A percentile compares a stretch with the other conserved stretches of the same genome.
These are phyloP conservation scores for Bergia sp. DNA, from an alignment of 92 coral and sea anemone species.

Conservation along the genomic window DNA sequence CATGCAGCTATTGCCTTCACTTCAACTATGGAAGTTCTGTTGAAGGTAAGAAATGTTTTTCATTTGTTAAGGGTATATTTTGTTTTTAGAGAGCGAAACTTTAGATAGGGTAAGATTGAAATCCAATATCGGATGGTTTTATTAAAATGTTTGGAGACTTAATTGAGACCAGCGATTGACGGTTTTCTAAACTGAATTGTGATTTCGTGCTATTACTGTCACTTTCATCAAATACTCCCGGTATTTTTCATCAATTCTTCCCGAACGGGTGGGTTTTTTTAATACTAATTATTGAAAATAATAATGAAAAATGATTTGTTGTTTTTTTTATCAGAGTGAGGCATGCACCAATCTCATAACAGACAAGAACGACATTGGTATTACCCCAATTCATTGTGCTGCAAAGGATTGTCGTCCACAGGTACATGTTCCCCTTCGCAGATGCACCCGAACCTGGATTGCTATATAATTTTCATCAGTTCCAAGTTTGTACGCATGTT, in stretches of 20 bases:
- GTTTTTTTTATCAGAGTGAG: not conserved
- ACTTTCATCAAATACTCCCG: too few species aligned
- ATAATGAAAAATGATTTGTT: not conserved
- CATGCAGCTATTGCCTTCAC: constrained; percentile 26
- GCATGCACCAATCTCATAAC: constrained; percentile 28
- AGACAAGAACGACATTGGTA: constrained; percentile 19
- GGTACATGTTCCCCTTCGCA: not conserved
- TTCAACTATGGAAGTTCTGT: constrained; percentile 7
- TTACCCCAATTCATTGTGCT: constrained; percentile 25
- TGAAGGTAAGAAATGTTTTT: not conserved
- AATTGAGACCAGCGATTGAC: too few species aligned
- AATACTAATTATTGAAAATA: not conserved
- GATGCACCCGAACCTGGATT: too few species aligned
- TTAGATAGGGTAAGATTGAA: too few species aligned
- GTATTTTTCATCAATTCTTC: too few species aligned
- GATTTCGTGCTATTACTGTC: too few species aligned
- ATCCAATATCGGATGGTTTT: not conserved
- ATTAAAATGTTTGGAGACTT: not conserved
- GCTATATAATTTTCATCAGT: too few species aligned
- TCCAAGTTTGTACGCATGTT: too few species aligned
- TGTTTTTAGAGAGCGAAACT: not conserved
- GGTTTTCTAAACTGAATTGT: too few species aligned
- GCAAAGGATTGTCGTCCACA: constrained; percentile 15
- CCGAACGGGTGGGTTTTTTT: too few species aligned
- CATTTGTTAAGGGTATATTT: not conserved